phyloP scores from a whole-genome alignment of 1,140 invertebrate genomes.

The Orius laevigatus region DNA sequence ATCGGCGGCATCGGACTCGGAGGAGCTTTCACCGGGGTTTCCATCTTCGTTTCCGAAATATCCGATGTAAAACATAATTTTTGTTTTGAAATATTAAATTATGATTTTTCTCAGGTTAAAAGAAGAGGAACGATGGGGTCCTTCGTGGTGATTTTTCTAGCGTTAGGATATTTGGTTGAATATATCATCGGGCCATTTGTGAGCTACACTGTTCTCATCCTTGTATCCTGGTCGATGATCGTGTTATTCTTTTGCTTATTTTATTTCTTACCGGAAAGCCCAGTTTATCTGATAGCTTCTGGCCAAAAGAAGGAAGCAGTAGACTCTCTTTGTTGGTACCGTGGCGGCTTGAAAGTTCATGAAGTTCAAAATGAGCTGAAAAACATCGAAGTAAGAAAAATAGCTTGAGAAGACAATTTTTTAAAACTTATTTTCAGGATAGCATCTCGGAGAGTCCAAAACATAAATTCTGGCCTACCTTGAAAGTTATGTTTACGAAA shows the following conservation, averaged over 20 bases:
- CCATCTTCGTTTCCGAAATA: neutral
- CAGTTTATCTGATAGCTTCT: slow-evolving; percentile 15
- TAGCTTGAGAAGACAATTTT: no score
- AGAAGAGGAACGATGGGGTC: slow-evolving; percentile 3
- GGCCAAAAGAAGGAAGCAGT: slow-evolving; percentile 27
- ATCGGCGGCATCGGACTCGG: neutral
- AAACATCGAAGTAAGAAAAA: no score
- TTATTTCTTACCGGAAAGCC: slow-evolving; percentile 16
- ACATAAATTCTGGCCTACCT: no score
- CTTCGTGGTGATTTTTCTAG: neutral
- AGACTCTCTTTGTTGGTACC: slow-evolving; percentile 20
- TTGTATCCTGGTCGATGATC: neutral
- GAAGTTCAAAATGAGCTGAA: no score
- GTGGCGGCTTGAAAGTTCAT: slow-evolving; percentile 5
- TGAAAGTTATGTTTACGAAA: no score
- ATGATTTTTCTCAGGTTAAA: slow-evolving; percentile 1
- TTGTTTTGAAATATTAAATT: no score
- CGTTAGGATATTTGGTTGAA: slow-evolving; percentile 1
- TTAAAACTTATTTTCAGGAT: no score
- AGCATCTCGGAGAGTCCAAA: no score
- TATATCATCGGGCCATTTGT: slow-evolving; percentile 3
- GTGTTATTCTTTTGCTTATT: slow-evolving; percentile 1
- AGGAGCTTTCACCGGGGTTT: neutral
- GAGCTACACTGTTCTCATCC: neutral
- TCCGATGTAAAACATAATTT: neutral